These are phyloP conservation scores for Cydia splendana DNA, from an alignment of 1,140 invertebrate genomes.

Conservation along the genomic window DNA sequence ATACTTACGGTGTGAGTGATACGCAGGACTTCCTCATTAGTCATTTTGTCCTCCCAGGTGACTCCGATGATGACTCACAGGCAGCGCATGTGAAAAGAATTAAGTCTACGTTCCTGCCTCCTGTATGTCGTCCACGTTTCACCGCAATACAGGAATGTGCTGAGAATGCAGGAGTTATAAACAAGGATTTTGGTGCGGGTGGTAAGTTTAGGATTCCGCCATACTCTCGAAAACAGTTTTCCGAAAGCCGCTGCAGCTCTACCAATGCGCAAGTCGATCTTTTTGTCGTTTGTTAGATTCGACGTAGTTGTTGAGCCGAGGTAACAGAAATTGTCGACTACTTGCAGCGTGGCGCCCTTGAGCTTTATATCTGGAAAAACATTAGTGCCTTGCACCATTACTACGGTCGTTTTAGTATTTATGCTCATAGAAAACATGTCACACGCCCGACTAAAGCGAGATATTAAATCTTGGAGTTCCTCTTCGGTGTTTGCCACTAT, in stretches of 20 bases:
- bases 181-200: slow-evolving; percentile 33
- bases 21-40: background rate
- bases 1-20: slow-evolving; percentile 12
- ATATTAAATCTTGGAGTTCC: background rate
- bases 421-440: too few species aligned
- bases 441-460: background rate
- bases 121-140: slow-evolving; percentile 37
- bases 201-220: slow-evolving; percentile 10
- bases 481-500: background rate
- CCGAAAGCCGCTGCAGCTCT: too few species aligned
- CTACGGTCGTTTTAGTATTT: too few species aligned
- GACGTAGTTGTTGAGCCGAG: slow-evolving; percentile 1
- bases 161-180: slow-evolving; percentile 33
- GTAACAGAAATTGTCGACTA: slow-evolving; percentile 2
- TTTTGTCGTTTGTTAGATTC: background rate
- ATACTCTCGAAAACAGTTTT: too few species aligned
- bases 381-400: slow-evolving; percentile 7
- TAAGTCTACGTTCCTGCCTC: slow-evolving; percentile 31
- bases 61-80: slow-evolving; percentile 8
- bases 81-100: slow-evolving; percentile 37
- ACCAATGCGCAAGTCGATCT: background rate
- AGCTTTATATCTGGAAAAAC: background rate
- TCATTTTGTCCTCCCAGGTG: slow-evolving; percentile 23
- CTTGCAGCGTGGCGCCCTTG: background rate
- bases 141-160: slow-evolving; percentile 38